Percentiles rank a stretch among this genome's conserved stretches.
phyloP scores from a whole-genome alignment of 2,888 invertebrate species.

The Nomada flava region DNA sequence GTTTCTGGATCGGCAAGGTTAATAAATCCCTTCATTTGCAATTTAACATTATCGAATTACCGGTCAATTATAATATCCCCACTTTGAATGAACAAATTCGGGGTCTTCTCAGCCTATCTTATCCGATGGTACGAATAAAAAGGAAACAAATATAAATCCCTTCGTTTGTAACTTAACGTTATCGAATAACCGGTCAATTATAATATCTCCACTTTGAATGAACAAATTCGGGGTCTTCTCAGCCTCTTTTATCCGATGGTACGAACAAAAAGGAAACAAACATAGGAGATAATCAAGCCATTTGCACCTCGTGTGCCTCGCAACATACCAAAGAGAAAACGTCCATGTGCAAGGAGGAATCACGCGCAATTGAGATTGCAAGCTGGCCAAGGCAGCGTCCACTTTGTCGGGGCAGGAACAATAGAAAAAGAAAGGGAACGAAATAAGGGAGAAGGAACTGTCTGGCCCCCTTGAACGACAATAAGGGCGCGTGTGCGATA shows the following conservation, averaged over 20 bases:
- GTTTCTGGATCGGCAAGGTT: background rate
- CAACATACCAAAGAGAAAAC: background rate
- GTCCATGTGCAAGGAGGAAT: background rate
- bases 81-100: no score
- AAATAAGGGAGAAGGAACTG: background rate
- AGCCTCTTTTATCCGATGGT: no score
- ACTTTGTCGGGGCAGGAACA: constrained; percentile 10
- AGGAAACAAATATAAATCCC: no score
- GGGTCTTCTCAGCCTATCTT: no score
- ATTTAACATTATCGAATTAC: background rate
- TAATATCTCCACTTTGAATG: no score
- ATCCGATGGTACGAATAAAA: no score
- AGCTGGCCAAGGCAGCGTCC: constrained; percentile 3
- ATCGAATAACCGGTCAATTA: background rate
- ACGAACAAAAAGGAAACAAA: no score
- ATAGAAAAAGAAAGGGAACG: background rate
- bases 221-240: no score
- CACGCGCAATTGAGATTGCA: constrained; percentile 18
- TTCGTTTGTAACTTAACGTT: no score
- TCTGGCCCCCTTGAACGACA: constrained; percentile 16
- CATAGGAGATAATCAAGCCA: background rate
- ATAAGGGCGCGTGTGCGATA: constrained; percentile 48
- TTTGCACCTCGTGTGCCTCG: background rate
- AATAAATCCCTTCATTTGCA: no score
- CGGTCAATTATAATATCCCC: no score